Evolutionary conservation across 2,797 vertebrate species (phyloP), one percentile per base, ranked within the genome.

Genomic region (Poecilia wingei): DNA sequence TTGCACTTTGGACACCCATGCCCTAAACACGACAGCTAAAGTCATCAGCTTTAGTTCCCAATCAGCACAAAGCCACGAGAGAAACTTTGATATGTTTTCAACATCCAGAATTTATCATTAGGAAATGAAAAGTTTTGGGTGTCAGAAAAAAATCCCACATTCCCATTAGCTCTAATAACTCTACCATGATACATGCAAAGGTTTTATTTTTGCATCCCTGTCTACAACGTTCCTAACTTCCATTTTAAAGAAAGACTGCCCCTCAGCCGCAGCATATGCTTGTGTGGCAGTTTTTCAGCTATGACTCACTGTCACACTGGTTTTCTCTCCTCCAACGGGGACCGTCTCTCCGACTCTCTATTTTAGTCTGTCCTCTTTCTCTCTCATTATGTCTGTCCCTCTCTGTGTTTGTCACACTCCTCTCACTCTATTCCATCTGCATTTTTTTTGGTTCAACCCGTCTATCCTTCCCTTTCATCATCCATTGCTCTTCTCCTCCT

Each of bases 201-300:
- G 20, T 69, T 71, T 73, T 75, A 75, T 59, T 74, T 74, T 69
- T 74, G 69, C 31, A 75, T 83, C 75, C 79, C 66, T 77, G 69
- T 79, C 83, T 64, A 31, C 81, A 84, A 87, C 87, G 43, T 70
- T 90, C 85, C 88, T 76, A 84, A 88, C 84, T 91, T 87, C 88
- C 87, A 93, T 94, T 92, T 95, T 90, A 82, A 87, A 86, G 91
- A 92, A 90, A 88, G 81, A 89, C 85, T 78, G 59, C 59, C 93
- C 85, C 91, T 89, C 82, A 88, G 81, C 82, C 59, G 83, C 89
- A 86, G 88, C 93, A 93, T 88, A 94, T 87, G 89, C 89, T 91
- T 88, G 90, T 74, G 87, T 90, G 81, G 84, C 82, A 61, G 90
- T 93, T 91, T 89, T 91, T 90, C 86, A 81, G 89, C 87, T 87